A percentile compares a stretch with the other conserved stretches of the same genome.
Conservation (phyloP, 2,113 vertebrate genomes). For the Xiphias gladius region DNA sequence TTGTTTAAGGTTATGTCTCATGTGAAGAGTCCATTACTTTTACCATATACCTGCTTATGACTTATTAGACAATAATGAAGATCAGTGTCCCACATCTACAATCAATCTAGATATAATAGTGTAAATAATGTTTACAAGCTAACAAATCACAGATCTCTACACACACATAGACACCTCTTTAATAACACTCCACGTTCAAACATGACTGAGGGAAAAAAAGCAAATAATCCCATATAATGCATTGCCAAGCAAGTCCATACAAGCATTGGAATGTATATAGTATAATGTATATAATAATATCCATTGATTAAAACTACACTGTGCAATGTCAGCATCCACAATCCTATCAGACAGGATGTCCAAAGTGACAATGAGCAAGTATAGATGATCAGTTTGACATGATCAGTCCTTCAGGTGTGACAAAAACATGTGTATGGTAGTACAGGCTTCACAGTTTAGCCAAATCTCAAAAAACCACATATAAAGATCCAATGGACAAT, state of each 20-base stretch:
- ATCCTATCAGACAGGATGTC: not conserved
- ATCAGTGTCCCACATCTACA: not conserved
- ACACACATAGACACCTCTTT: not conserved
- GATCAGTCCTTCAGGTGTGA: too few relatives aligned
- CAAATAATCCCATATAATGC: not conserved
- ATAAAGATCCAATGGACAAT: too few relatives aligned
- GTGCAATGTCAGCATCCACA: too few relatives aligned
- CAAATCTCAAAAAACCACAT: too few relatives aligned
- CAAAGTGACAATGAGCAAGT: not conserved
- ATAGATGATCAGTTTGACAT: not conserved
- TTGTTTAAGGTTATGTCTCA: constrained; percentile 11
- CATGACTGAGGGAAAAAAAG: not conserved
- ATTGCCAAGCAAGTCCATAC: not conserved
- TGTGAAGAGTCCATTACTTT: not conserved
- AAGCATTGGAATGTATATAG: not conserved
- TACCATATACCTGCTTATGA: not conserved
- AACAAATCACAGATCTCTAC: not conserved
- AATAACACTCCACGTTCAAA: not conserved
- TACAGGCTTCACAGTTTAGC: too few relatives aligned
- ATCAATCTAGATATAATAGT: not conserved
- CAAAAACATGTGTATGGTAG: too few relatives aligned
- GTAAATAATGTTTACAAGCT: constrained; percentile 24
- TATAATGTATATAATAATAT: too few relatives aligned
- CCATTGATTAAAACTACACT: not conserved
- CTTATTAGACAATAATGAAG: not conserved